Evolutionary conservation across 2,113 vertebrate species (phyloP).

Genomic region (Genyomyrus donnyi): DNA sequence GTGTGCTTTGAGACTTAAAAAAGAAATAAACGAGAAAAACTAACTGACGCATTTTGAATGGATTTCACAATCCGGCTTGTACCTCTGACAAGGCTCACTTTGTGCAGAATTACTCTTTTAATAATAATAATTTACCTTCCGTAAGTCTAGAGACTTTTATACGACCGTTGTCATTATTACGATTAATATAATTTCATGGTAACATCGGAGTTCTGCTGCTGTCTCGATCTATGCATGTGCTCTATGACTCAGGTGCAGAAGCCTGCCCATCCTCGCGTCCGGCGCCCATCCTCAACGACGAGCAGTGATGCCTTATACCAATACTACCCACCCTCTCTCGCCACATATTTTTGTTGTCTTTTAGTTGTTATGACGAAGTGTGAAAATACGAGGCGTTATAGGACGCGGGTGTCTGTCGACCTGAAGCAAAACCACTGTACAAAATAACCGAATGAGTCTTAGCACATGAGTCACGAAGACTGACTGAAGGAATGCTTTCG

Average conservation of each 20-base stretch:
- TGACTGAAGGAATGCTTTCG: conserved; percentile 47
- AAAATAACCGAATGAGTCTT: conserved; percentile 50
- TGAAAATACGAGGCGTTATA: conserved; percentile 34
- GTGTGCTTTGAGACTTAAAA: neutral
- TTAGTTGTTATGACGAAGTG: conserved; percentile 56
- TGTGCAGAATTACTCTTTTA: conserved; percentile 12
- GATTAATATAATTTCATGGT: conserved; percentile 9
- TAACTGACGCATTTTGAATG: conserved; percentile 1
- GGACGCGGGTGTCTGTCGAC: conserved; percentile 40
- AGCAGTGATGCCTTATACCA: conserved; percentile 95
- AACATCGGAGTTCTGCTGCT: conserved; percentile 17
- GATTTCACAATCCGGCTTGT: conserved; percentile 33
- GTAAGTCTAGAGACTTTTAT: conserved; percentile 18
- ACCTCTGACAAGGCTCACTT: conserved; percentile 16
- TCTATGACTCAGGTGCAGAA: conserved; percentile 67
- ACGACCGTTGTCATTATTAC: neutral
- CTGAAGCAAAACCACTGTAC: conserved; percentile 52
- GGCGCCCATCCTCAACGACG: conserved; percentile 57
- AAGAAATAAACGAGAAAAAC: neutral
- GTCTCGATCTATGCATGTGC: conserved; percentile 36
- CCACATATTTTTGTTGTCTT: conserved; percentile 37
- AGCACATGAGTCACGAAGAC: conserved; percentile 40
- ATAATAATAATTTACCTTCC: conserved; percentile 12
- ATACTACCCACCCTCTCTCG: conserved; percentile 50
- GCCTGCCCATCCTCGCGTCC: conserved; percentile 62